Evolutionary conservation across 1,140 invertebrate genomes (phyloP).

Genomic region (Drosophila lowei): DNA sequence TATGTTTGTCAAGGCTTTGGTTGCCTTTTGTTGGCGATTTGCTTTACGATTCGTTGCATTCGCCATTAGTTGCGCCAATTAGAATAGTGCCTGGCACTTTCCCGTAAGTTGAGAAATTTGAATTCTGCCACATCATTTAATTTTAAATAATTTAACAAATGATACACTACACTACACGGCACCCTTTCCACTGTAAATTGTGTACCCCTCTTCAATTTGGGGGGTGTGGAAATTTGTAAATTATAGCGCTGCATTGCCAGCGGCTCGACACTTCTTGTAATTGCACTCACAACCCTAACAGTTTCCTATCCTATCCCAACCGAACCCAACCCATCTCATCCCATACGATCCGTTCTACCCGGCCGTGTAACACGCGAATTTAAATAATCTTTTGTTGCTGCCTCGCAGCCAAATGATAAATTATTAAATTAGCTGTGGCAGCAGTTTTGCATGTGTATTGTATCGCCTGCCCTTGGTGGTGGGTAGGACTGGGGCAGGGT

Average conservation of each 20-base stretch:
- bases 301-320: not conserved
- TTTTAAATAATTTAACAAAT: slow-evolving; percentile 73
- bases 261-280: slow-evolving; percentile 57
- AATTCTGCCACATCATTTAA: slow-evolving; percentile 83
- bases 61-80: slow-evolving; percentile 73
- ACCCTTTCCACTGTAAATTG: slow-evolving; percentile 9
- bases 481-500: slow-evolving; percentile 5
- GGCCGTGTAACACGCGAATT: slow-evolving; percentile 68
- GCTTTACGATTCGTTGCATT: slow-evolving; percentile 72
- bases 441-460: slow-evolving; percentile 67
- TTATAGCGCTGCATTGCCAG: slow-evolving; percentile 65
- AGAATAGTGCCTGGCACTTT: slow-evolving; percentile 54
- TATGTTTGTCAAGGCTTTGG: slow-evolving; percentile 7
- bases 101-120: slow-evolving; percentile 68
- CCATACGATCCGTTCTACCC: slow-evolving; percentile 18
- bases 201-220: slow-evolving; percentile 1
- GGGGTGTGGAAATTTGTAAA: slow-evolving; percentile 76
- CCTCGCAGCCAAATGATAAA: slow-evolving; percentile 81
- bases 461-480: slow-evolving; percentile 25
- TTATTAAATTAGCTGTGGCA: slow-evolving; percentile 82
- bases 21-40: slow-evolving; percentile 35
- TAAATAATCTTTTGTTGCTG: slow-evolving; percentile 81
- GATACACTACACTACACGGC: slow-evolving; percentile 6
- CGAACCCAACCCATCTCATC: slow-evolving; percentile 11
- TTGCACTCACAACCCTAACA: slow-evolving; percentile 18